phyloP scores from a whole-genome alignment of 1,140 invertebrate genomes.

The Pachyrhynchus sulphureomaculatus region DNA sequence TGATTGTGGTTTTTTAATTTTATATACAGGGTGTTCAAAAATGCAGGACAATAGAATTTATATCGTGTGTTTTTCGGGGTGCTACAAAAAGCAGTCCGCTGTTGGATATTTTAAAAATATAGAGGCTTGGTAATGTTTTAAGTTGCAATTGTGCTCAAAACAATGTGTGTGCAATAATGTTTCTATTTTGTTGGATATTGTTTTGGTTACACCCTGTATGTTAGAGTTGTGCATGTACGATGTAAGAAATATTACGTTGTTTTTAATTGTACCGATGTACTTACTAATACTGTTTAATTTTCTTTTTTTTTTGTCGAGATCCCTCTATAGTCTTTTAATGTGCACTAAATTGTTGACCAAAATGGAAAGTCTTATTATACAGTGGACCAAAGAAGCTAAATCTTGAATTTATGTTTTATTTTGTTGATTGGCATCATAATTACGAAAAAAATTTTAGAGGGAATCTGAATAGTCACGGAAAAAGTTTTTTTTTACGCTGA shows the following conservation, averaged over 20 bases:
- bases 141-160: no score
- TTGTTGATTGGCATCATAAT: neutral
- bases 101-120: no score
- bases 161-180: no score
- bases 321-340: conserved; percentile 2
- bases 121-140: no score
- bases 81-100: no score
- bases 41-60: neutral
- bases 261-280: neutral
- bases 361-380: neutral
- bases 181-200: no score
- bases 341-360: neutral
- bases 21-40: conserved; percentile 3
- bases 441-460: conserved; percentile 7
- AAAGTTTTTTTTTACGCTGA: neutral
- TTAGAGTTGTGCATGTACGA: conserved; percentile 2
- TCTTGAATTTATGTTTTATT: neutral
- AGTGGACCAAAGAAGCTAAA: conserved; percentile 10
- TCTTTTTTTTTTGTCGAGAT: neutral
- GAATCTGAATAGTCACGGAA: neutral
- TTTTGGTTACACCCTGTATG: neutral
- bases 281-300: conserved; percentile 3
- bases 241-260: neutral
- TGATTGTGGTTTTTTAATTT: conserved; percentile 5
- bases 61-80: neutral